Percentiles rank a stretch among this genome's conserved stretches.
Conservation (phyloP, 2,888 invertebrate genomes). For the Flexamia atlantica region DNA sequence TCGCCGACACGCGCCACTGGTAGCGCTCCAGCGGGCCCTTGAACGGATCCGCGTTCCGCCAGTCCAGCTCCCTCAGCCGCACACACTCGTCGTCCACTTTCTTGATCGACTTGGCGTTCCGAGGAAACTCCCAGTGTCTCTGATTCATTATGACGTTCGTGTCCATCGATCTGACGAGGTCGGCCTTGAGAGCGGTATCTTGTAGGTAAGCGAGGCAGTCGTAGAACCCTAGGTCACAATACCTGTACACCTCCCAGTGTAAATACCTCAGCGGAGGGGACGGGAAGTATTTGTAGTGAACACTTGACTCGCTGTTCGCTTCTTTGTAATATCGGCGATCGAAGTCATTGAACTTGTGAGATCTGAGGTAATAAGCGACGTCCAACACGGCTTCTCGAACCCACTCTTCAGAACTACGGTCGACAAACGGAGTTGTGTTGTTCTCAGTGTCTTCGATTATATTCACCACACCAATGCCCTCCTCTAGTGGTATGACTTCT, state of each 20-base stretch:
- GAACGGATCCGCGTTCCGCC: conserved; percentile 75
- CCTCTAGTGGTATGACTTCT: conserved; percentile 41
- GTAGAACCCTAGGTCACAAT: conserved; percentile 74
- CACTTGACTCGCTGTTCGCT: conserved; percentile 70
- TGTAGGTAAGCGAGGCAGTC: conserved; percentile 79
- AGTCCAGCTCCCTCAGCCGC: conserved; percentile 74
- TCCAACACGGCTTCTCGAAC: conserved; percentile 77
- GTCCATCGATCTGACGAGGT: conserved; percentile 72
- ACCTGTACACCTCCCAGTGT: conserved; percentile 79
- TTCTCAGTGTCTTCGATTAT: conserved; percentile 28
- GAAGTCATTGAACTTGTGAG: conserved; percentile 82
- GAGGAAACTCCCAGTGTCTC: conserved; percentile 74
- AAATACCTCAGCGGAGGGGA: conserved; percentile 77
- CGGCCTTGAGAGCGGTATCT: conserved; percentile 64
- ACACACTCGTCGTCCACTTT: conserved; percentile 77
- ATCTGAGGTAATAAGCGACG: conserved; percentile 80
- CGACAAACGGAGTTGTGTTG: conserved; percentile 41
- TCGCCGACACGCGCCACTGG: conserved; percentile 80
- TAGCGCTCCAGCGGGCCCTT: conserved; percentile 76
- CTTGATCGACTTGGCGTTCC: conserved; percentile 73
- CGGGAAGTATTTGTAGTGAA: conserved; percentile 76
- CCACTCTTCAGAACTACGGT: conserved; percentile 71
- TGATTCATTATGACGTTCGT: conserved; percentile 76
- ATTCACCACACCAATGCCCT: conserved; percentile 17
- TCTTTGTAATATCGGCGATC: conserved; percentile 74